phyloP scores from a whole-genome alignment of 2,113 vertebrate species.

The Muntiacus reevesi region DNA sequence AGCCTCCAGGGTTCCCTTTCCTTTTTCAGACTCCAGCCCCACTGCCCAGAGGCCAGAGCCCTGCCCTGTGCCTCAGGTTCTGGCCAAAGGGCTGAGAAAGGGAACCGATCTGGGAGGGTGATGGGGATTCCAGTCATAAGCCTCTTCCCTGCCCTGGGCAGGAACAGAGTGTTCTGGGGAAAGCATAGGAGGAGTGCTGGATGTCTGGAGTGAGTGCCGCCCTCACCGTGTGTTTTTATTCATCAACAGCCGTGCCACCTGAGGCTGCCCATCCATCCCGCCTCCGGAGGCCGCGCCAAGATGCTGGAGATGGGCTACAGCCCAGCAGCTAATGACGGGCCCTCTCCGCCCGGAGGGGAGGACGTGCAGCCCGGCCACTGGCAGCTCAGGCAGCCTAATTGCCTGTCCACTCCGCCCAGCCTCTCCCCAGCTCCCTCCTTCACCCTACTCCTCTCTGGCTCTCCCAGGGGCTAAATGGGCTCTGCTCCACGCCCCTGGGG shows the following conservation, averaged over 20 bases:
- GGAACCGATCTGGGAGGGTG: background rate
- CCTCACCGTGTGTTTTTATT: background rate
- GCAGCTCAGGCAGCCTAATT: background rate
- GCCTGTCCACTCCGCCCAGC: background rate
- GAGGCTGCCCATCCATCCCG: background rate
- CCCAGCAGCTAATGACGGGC: background rate
- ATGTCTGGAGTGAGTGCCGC: background rate
- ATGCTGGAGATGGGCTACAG: background rate
- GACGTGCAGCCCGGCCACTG: background rate
- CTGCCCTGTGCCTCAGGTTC: background rate
- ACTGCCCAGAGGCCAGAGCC: background rate
- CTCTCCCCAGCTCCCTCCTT: background rate
- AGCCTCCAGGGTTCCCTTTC: background rate
- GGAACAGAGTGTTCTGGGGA: background rate
- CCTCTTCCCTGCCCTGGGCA: background rate
- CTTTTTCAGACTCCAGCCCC: background rate
- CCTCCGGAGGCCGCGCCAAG: background rate
- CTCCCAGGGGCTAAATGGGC: background rate
- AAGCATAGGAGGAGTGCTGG: rapidly evolving
- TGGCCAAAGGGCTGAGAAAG: background rate
- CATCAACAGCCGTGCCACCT: background rate
- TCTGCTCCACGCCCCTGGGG: background rate
- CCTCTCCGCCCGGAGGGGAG: background rate
- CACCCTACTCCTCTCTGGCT: background rate
- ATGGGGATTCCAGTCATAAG: background rate